These are phyloP conservation scores for Sebastes trivittatus DNA, from an alignment of 2,797 vertebrate species.

Conservation along the genomic window DNA sequence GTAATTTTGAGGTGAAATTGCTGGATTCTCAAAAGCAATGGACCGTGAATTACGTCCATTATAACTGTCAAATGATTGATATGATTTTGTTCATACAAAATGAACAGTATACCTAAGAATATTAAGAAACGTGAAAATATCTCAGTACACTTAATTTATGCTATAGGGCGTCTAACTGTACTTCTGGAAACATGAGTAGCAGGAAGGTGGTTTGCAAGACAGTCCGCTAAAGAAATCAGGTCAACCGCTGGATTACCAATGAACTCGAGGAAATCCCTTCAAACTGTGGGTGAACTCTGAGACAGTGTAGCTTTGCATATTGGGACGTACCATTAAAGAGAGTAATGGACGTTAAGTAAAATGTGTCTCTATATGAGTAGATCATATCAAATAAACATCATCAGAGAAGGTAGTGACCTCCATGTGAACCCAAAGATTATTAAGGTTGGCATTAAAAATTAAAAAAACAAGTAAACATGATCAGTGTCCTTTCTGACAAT, in stretches of 20 bases:
- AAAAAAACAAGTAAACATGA: constrained; percentile 28
- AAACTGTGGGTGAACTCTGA: constrained; percentile 67
- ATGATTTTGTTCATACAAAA: not conserved
- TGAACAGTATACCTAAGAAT: not conserved
- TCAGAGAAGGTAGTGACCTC: constrained; percentile 50
- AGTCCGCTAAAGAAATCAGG: constrained; percentile 52
- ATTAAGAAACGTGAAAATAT: not conserved
- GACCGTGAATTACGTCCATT: not conserved
- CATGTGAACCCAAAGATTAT: constrained; percentile 55
- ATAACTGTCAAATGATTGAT: not conserved
- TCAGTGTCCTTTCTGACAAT: constrained; percentile 11
- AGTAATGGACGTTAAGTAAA: constrained; percentile 2
- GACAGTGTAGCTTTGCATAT: constrained; percentile 47
- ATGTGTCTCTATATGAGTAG: not conserved
- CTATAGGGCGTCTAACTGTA: not conserved
- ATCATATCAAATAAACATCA: constrained; percentile 62
- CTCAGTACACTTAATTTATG: not conserved
- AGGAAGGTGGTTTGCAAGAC: constrained; percentile 1
- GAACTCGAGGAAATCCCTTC: constrained; percentile 68
- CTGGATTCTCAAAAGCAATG: not conserved
- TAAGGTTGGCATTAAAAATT: constrained; percentile 9
- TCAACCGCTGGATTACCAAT: constrained; percentile 56
- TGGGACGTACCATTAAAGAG: constrained; percentile 27
- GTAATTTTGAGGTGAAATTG: not conserved
- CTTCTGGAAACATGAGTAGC: constrained; percentile 16